Percentiles rank a stretch among this genome's conserved stretches.
These are phyloP conservation scores for Lumbricus terrestris DNA, from an alignment of 2,888 invertebrate species.

Conservation along the genomic window DNA sequence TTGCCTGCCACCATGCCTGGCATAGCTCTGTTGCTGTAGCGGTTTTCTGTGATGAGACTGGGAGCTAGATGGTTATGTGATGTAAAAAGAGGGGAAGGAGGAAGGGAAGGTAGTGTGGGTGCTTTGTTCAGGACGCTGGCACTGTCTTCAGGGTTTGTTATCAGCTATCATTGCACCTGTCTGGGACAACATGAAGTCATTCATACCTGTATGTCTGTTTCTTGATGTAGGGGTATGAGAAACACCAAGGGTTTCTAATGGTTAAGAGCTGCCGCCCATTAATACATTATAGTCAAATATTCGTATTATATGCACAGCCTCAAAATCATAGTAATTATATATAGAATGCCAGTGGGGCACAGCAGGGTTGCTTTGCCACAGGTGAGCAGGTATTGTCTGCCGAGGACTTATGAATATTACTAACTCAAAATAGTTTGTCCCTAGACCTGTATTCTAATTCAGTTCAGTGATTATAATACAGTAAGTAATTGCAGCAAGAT, in stretches of 20 bases:
- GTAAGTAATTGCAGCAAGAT: too few relatives aligned
- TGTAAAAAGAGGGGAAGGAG: not conserved
- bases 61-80: not conserved
- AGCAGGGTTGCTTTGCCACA: not conserved
- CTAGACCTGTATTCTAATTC: not conserved
- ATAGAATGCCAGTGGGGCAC: not conserved
- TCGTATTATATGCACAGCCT: not conserved
- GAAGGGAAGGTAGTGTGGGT: not conserved
- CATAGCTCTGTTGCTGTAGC: not conserved
- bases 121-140: not conserved
- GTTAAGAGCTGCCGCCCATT: not conserved
- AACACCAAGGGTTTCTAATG: not conserved
- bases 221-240: not conserved
- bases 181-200: not conserved
- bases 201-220: not conserved
- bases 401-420: not conserved
- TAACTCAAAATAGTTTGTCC: not conserved
- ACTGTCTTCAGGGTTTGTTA: slow-evolving; percentile 3
- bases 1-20: not conserved
- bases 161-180: slow-evolving; percentile 3
- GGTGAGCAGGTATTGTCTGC: not conserved
- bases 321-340: not conserved
- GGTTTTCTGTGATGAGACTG: not conserved
- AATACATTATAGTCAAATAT: not conserved
- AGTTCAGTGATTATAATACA: not conserved